Percentiles rank a stretch among this genome's conserved stretches.
These are phyloP conservation scores for Brachionus plicatilis DNA, from an alignment of 1,140 invertebrate species.

Conservation along the genomic window DNA sequence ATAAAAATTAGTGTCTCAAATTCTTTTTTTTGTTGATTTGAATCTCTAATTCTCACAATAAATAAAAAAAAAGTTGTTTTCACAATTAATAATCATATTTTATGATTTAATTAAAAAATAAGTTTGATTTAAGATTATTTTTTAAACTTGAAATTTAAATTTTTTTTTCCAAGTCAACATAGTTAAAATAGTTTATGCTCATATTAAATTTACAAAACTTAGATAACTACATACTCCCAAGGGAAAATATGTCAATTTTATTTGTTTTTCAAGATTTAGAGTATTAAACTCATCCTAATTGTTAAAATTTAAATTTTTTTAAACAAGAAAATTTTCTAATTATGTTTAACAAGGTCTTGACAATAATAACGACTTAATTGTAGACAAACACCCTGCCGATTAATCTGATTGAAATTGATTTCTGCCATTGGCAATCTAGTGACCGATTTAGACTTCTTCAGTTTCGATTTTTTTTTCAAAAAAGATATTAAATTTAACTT, in stretches of 20 bases:
- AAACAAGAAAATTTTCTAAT: not conserved
- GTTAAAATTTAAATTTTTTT: conserved; percentile 7
- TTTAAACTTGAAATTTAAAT: conserved; percentile 17
- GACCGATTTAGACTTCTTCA: not conserved
- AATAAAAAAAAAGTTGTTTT: not conserved
- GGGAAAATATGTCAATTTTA: conserved; percentile 31
- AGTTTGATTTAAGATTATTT: conserved; percentile 35
- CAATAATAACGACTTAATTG: conserved; percentile 3
- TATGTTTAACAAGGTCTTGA: conserved; percentile 22
- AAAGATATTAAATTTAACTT: not conserved
- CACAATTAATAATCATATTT: conserved; percentile 34
- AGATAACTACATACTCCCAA: conserved; percentile 8
- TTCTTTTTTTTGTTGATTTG: not conserved
- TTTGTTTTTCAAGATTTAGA: conserved; percentile 32
- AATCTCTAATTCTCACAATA: conserved; percentile 2
- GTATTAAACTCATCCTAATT: conserved; percentile 32
- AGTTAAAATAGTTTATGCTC: conserved; percentile 26
- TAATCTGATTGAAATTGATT: not conserved
- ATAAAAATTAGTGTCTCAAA: not conserved
- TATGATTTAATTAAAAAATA: conserved; percentile 39
- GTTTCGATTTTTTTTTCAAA: not conserved
- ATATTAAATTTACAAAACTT: not conserved
- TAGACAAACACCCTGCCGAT: not conserved
- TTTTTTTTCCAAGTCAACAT: conserved; percentile 27
- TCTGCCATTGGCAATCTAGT: not conserved